Conservation (phyloP, 37 sponge, comb jelly and placozoan genomes). For the Petrosia ficiformis region DNA sequence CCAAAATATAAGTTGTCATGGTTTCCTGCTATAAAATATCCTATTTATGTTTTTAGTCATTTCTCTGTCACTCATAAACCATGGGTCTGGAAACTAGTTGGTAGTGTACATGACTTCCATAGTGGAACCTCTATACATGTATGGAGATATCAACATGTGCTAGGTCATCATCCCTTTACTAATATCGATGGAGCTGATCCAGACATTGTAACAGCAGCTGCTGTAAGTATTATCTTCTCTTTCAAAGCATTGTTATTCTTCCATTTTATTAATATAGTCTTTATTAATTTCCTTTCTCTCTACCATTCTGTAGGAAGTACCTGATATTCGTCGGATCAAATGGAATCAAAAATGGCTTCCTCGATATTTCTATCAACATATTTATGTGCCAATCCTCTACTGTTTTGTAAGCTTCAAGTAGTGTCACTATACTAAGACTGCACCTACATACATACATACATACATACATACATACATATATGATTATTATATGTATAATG, state of each 20-base stretch:
- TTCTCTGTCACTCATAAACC: conserved; percentile 94
- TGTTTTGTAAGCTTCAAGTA: conserved; percentile 86
- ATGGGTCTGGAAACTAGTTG: conserved; percentile 89
- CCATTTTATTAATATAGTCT: background rate
- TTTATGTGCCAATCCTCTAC: conserved; percentile 92
- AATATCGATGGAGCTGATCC: conserved; percentile 93
- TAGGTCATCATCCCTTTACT: conserved; percentile 93
- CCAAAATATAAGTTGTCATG: conserved; percentile 63
- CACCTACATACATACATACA: too few species aligned
- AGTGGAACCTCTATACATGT: conserved; percentile 76
- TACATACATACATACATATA: too few species aligned
- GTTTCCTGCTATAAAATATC: conserved; percentile 19
- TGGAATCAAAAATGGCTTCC: conserved; percentile 82
- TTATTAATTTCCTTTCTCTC: background rate
- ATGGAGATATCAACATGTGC: conserved; percentile 87
- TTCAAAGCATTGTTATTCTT: too few species aligned
- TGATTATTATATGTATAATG: too few species aligned
- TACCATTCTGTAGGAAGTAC: conserved; percentile 47
- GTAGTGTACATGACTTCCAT: conserved; percentile 73
- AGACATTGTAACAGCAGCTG: conserved; percentile 79
- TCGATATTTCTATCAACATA: conserved; percentile 89
- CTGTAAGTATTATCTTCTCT: conserved; percentile 60
- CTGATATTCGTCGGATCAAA: conserved; percentile 93
- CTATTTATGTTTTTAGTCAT: conserved; percentile 47
- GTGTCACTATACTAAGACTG: too few species aligned